Evolutionary conservation across 2,888 invertebrate species (phyloP).

Genomic region (Drosophila lacicola): DNA sequence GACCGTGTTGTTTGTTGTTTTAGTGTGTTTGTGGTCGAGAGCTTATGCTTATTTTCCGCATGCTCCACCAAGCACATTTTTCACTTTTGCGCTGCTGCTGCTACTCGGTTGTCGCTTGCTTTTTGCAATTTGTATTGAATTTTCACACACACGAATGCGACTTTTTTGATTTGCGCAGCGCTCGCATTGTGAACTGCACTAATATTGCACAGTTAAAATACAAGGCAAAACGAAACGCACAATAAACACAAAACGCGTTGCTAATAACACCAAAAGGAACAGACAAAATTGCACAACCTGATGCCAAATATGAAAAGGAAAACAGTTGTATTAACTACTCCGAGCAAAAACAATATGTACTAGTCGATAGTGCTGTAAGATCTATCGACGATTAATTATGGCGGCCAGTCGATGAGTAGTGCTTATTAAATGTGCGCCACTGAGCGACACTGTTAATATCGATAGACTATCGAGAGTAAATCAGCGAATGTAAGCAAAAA

Average conservation of each 20-base stretch:
- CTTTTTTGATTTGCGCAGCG: conserved; percentile 66
- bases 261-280: conserved; percentile 32
- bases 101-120: conserved; percentile 42
- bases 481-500: not conserved
- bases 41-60: conserved; percentile 63
- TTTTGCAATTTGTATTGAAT: conserved; percentile 66
- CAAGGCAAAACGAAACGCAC: conserved; percentile 24
- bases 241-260: conserved; percentile 24
- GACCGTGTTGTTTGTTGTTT: conserved; percentile 25
- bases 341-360: conserved; percentile 68
- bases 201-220: conserved; percentile 40
- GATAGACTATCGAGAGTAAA: not conserved
- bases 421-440: not conserved
- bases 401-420: conserved; percentile 26
- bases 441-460: conserved; percentile 17
- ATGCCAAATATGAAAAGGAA: conserved; percentile 54
- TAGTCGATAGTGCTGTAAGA: conserved; percentile 41
- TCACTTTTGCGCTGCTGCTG: conserved; percentile 52
- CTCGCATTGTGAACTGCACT: conserved; percentile 53
- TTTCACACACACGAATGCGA: conserved; percentile 64
- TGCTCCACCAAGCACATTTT: conserved; percentile 79
- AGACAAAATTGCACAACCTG: conserved; percentile 65
- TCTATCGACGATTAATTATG: conserved; percentile 24
- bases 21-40: conserved; percentile 35
- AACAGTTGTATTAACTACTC: conserved; percentile 52